Evolutionary conservation across 2,797 vertebrate species (phyloP).

Genomic region (Phrynocephalus vlangalii): DNA sequence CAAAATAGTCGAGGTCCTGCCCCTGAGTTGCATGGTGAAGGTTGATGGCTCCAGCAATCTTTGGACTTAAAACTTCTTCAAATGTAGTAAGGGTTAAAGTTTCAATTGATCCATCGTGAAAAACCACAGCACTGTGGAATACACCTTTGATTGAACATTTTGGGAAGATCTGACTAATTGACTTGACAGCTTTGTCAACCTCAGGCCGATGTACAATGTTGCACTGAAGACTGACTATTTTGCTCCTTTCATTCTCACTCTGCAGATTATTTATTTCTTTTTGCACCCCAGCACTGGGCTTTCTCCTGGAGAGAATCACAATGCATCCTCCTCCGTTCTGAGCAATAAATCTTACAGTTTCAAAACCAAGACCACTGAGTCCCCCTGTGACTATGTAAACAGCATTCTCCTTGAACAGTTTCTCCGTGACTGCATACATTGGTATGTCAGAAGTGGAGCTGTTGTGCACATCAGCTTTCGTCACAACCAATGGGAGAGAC

Average conservation of each 20-base stretch:
- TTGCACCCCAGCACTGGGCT: slow-evolving; percentile 74
- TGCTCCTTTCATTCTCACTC: slow-evolving; percentile 70
- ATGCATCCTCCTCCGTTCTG: slow-evolving; percentile 80
- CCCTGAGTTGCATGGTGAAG: slow-evolving; percentile 82
- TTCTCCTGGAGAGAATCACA: slow-evolving; percentile 83
- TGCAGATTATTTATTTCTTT: slow-evolving; percentile 76
- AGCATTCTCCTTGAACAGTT: slow-evolving; percentile 78
- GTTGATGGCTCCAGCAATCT: slow-evolving; percentile 86
- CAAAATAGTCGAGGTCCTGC: slow-evolving; percentile 86
- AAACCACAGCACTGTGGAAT: slow-evolving; percentile 88
- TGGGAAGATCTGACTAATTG: slow-evolving; percentile 76
- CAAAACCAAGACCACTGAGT: slow-evolving; percentile 88
- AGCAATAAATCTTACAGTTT: slow-evolving; percentile 88
- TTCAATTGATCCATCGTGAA: slow-evolving; percentile 83
- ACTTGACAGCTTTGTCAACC: slow-evolving; percentile 74
- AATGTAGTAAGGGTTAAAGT: slow-evolving; percentile 79
- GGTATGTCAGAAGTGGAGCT: slow-evolving; percentile 75
- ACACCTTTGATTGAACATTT: slow-evolving; percentile 82
- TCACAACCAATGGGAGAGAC: slow-evolving; percentile 73
- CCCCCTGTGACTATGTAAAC: slow-evolving; percentile 86
- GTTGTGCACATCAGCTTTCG: slow-evolving; percentile 62
- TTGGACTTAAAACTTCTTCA: slow-evolving; percentile 86
- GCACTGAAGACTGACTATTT: slow-evolving; percentile 78
- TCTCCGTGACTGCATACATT: slow-evolving; percentile 61
- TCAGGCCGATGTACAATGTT: slow-evolving; percentile 75